Conservation (phyloP, 2,888 invertebrate genomes). For the Amblyteles armatorius region DNA sequence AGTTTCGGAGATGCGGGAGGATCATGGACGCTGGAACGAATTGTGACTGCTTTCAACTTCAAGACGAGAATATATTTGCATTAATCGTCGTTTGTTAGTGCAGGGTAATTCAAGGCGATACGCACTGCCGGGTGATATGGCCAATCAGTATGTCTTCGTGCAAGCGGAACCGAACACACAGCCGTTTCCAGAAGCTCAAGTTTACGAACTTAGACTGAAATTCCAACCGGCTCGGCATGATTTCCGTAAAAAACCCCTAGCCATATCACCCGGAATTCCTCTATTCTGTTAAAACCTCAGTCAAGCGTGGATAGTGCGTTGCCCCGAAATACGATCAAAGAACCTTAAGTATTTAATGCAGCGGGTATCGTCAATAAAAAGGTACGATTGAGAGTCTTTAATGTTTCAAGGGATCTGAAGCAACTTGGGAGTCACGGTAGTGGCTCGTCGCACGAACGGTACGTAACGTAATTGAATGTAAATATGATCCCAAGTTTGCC, state of each 20-base stretch:
- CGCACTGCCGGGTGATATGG: neutral
- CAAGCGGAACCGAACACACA: neutral
- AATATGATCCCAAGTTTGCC: conserved; percentile 78
- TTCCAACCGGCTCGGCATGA: neutral
- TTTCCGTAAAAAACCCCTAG: neutral
- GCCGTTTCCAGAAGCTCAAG: neutral
- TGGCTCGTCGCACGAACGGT: conserved; percentile 51
- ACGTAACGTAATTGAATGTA: conserved; percentile 77
- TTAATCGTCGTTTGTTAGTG: conserved; percentile 3
- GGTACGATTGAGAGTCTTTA: conserved; percentile 57
- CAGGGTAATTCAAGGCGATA: neutral
- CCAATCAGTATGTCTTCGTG: neutral
- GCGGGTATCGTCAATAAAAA: conserved; percentile 45
- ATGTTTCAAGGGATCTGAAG: conserved; percentile 58
- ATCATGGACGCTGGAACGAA: conserved; percentile 21
- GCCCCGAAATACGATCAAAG: neutral
- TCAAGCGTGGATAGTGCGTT: neutral
- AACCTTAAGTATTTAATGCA: conserved; percentile 44
- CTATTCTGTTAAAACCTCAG: neutral
- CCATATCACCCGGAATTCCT: neutral
- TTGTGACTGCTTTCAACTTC: neutral
- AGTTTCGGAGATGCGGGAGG: neutral
- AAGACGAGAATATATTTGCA: conserved; percentile 10
- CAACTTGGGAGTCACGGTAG: conserved; percentile 34
- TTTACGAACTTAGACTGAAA: neutral